phyloP scores from a whole-genome alignment of 1,140 invertebrate genomes.

The Pseudomyrmex sp. region DNA sequence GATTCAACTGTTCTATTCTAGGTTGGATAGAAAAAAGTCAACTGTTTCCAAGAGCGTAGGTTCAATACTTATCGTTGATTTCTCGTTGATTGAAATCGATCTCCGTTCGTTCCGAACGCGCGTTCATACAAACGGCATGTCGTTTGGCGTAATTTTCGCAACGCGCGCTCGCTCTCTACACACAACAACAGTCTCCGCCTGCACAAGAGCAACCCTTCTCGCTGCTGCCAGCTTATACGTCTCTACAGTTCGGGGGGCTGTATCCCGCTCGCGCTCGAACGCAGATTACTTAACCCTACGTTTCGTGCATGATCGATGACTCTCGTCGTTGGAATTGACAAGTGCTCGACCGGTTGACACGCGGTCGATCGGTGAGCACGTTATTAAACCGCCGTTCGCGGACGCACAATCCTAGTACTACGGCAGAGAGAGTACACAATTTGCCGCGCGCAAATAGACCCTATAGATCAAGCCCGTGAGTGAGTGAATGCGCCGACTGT shows the following conservation, averaged over 20 bases:
- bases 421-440: conserved; percentile 59
- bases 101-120: neutral
- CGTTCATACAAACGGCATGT: conserved; percentile 10
- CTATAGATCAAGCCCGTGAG: conserved; percentile 55
- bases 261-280: conserved; percentile 13
- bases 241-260: conserved; percentile 14
- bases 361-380: conserved; percentile 63
- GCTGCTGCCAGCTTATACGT: conserved; percentile 10
- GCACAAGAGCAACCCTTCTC: conserved; percentile 27
- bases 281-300: conserved; percentile 53
- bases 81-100: no score
- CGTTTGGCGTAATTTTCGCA: conserved; percentile 17
- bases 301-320: conserved; percentile 68
- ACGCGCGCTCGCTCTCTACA: neutral
- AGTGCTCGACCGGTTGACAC: conserved; percentile 57
- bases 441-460: conserved; percentile 68
- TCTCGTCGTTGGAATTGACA: conserved; percentile 60
- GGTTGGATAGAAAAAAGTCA: no score
- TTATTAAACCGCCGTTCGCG: conserved; percentile 67
- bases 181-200: neutral
- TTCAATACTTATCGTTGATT: no score
- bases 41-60: no score
- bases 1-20: no score
- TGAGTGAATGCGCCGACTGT: conserved; percentile 29
- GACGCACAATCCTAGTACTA: conserved; percentile 58